Evolutionary conservation across 2,888 invertebrate species (phyloP), one percentile per base, ranked within the genome.

Genomic region (Pollenia angustigena): DNA sequence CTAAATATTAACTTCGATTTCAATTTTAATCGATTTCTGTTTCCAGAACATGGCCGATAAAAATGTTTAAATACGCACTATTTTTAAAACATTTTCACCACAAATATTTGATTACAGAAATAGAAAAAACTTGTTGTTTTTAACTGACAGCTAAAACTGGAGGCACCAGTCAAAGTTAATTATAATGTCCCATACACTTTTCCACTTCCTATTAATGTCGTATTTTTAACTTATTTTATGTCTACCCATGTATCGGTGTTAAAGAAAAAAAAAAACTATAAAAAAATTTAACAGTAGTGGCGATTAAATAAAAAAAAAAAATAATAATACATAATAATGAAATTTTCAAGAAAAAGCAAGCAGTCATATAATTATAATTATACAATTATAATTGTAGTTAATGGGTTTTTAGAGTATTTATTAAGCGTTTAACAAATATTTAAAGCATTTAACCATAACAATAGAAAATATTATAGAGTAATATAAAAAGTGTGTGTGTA

Each of bases 401-500:
- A 82, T 85, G 62, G 82, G 14, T 42, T 82, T 78, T 78, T 32
- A 23, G 23, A 64, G 50, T 72, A 68, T 46, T 62, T 66, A 14
- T 74, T 81, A 78, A 82, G 69, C 74, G 81, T 85, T 81, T 82
- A 74, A 79, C 78, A 85, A 85, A 85, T 79, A 85, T 82, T 74
- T 71, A 78, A 54, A 60, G 50, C 62, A 64, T 66, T 81, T 78
- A 71, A 66, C n/a, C n/a, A 46, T 44, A 68, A 72, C 54, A 32
- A 66, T 50, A 18, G 50, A 9, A 23, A 14, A 11, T 48, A 52
- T 32, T 14, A 32, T 0, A 10, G 7, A 32, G 32, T 32, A 32
- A 32, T 32, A 32, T 6, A 12, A 32, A 54, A 58, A 58, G 12
- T 58, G 14, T 32, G 2, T n/a, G n/a, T n/a, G n/a, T n/a, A n/a